A percentile compares a stretch with the other conserved stretches of the same genome.
These are phyloP conservation scores for Pediacus dermestoides DNA, from an alignment of 2,888 invertebrate species.

Conservation along the genomic window DNA sequence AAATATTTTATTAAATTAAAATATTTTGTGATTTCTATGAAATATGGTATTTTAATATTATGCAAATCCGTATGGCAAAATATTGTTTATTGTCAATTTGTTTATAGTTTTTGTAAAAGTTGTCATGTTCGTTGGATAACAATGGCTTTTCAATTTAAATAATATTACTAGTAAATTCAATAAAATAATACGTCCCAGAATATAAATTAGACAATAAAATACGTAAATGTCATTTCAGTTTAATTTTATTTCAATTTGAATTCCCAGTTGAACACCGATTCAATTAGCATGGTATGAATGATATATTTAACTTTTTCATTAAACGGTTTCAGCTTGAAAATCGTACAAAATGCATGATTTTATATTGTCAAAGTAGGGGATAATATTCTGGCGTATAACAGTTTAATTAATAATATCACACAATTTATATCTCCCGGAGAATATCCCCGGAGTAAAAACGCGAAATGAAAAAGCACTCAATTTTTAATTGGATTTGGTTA, in stretches of 20 bases:
- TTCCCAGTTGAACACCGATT: conserved; percentile 16
- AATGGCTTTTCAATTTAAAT: too few species aligned
- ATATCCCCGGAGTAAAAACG: conserved; percentile 35
- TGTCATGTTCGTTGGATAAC: too few species aligned
- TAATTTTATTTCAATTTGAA: conserved; percentile 22
- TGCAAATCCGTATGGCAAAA: too few species aligned
- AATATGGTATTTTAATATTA: neutral
- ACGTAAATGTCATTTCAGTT: conserved; percentile 30
- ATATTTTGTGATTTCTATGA: too few species aligned
- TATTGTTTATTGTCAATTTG: conserved; percentile 13
- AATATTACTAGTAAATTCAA: neutral
- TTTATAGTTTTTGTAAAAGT: too few species aligned
- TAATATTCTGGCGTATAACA: neutral
- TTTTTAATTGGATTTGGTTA: conserved; percentile 54
- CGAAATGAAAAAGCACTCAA: conserved; percentile 53
- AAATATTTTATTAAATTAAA: too few species aligned
- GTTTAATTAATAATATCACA: neutral
- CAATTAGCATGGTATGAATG: conserved; percentile 15
- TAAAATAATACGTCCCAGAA: conserved; percentile 13
- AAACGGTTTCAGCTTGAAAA: conserved; percentile 21
- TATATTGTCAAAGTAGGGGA: conserved; percentile 31
- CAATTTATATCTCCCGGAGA: conserved; percentile 9
- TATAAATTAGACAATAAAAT: conserved; percentile 30
- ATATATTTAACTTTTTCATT: conserved; percentile 17
- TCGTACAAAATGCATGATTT: conserved; percentile 24